Conservation (phyloP, 2,888 invertebrate species). For the Argyresthia goedartella region DNA sequence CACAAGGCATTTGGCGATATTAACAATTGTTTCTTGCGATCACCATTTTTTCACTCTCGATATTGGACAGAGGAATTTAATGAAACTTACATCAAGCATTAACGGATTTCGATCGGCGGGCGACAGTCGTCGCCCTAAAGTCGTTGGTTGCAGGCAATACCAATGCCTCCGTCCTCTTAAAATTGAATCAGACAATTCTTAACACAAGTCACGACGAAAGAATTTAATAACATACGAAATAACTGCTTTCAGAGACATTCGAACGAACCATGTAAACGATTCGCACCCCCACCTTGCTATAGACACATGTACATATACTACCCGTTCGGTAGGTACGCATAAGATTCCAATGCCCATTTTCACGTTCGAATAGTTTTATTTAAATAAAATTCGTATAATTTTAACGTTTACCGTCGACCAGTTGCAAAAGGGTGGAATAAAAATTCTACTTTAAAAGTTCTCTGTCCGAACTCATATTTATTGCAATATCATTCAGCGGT, state of each 20-base stretch:
- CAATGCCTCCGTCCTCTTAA: slow-evolving; percentile 53
- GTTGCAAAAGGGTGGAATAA: slow-evolving; percentile 28
- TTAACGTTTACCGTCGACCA: slow-evolving; percentile 29
- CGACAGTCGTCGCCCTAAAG: slow-evolving; percentile 31
- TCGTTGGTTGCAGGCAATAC: slow-evolving; percentile 58
- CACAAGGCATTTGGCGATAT: not conserved
- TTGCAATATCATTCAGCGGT: slow-evolving; percentile 3
- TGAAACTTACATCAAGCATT: slow-evolving; percentile 25
- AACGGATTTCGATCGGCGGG: slow-evolving; percentile 40
- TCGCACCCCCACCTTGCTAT: not conserved
- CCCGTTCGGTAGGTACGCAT: not conserved
- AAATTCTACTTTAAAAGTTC: not conserved
- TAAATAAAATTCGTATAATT: slow-evolving; percentile 51
- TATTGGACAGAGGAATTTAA: slow-evolving; percentile 15
- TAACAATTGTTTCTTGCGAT: not conserved
- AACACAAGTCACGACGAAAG: slow-evolving; percentile 49
- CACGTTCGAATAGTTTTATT: slow-evolving; percentile 37
- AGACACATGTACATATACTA: too few species aligned
- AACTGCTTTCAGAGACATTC: slow-evolving; percentile 32
- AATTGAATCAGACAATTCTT: slow-evolving; percentile 64
- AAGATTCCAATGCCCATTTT: slow-evolving; percentile 13
- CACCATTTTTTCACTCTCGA: not conserved
- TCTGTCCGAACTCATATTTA: not conserved
- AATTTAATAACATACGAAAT: slow-evolving; percentile 61
- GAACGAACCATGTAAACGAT: slow-evolving; percentile 25